Evolutionary conservation across 2,888 invertebrate genomes (phyloP).

Genomic region (Tanytarsus gracilentus): DNA sequence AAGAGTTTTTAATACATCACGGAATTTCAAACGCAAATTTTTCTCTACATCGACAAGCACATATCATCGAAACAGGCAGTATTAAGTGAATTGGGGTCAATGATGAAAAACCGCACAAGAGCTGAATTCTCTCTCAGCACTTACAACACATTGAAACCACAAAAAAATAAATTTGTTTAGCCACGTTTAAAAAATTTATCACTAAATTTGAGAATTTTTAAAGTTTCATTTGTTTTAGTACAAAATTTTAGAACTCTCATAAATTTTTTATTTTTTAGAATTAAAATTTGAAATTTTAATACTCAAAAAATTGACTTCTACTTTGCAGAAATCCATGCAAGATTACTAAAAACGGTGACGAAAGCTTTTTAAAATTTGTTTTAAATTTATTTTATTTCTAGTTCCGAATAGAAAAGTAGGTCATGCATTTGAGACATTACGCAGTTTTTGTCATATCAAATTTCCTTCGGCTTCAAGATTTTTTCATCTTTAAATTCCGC

Average conservation of each 20-base stretch:
- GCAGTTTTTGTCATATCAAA: not conserved
- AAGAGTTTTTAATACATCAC: not conserved
- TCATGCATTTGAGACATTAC: not conserved
- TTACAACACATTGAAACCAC: not conserved
- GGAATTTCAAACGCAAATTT: conserved; percentile 5
- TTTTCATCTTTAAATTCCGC: too few species aligned
- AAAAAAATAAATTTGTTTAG: not conserved
- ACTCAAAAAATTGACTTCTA: too few species aligned
- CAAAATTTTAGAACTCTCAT: too few species aligned
- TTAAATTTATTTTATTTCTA: too few species aligned
- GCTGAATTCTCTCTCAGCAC: not conserved
- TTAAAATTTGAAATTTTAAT: too few species aligned
- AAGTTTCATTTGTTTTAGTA: too few species aligned
- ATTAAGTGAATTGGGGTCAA: conserved; percentile 24
- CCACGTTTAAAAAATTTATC: not conserved
- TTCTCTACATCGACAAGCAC: not conserved
- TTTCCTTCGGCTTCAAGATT: not conserved
- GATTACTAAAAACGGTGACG: too few species aligned
- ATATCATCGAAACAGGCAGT: conserved; percentile 9
- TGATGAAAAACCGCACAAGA: conserved; percentile 25
- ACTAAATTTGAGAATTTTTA: too few species aligned
- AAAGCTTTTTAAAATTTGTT: too few species aligned
- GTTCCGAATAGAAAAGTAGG: too few species aligned
- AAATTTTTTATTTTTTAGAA: too few species aligned
- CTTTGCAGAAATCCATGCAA: too few species aligned